Base-by-base conservation (phyloP, 2,888 invertebrate species). In the Agrilus cyanescens region DNA sequence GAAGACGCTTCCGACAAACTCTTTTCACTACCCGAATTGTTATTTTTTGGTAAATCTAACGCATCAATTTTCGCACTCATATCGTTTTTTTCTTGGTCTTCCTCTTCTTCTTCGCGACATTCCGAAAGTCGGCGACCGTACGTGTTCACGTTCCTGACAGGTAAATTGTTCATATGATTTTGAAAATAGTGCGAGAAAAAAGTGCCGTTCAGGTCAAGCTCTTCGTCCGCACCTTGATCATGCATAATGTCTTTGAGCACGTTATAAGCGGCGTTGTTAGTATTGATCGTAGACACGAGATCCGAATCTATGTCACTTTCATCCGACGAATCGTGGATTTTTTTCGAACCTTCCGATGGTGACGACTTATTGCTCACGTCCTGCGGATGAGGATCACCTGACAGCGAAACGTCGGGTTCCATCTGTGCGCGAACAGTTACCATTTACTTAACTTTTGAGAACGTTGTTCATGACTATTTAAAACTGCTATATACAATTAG, bases 71-170 rank as follows among this genome's bases (percentile, higher is more conserved):
- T 50, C 41, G 51, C 48, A 42, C 49, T 50, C 31, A 50, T 47
- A 40, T 57, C 55, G 42, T 54, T 56, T 39, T 58, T 60, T 37
- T 66, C 74, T 25, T 25, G 25, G 50, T 83, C 84, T 41, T 85
- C 84, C 60, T 87, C 86, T 55, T 87, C 87, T 66, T 87, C 87
- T 61, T 87, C 87, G 46, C 82, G 75, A 61, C 87, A 87, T 64
- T 87, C 85, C 3, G 86, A 87, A 49, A 87, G 64, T 12, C 87
- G 74, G 25, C 84, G 70, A 4, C 47, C 45, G 37, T 39, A 48
- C 16, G 79, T 70, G 53, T 76, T 77, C 43, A 70, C 69, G 53
- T 74, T 74, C 44, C 76, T 70, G 46, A 78, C 80, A 20, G 82
- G 81, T 47, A 82, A 66, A 54, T 77, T 75, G 60, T 80, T 82